Conservation (phyloP, 2,888 invertebrate species). For the Caenorhabditis zanzibari region DNA sequence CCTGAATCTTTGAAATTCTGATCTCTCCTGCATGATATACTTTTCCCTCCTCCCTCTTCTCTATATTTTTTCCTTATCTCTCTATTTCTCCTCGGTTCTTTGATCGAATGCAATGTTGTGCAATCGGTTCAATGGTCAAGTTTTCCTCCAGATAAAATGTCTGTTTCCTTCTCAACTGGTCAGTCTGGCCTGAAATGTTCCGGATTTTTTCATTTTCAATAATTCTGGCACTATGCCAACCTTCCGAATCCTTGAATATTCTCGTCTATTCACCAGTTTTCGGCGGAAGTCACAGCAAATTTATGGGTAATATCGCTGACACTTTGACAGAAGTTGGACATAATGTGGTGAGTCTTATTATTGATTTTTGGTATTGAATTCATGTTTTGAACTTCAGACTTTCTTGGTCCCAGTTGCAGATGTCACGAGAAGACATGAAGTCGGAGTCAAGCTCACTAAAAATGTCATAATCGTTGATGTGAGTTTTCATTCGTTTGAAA, state of each 20-base stretch:
- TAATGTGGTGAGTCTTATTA: conserved; percentile 59
- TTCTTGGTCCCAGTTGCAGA: conserved; percentile 46
- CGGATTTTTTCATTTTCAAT: neutral
- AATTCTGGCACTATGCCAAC: neutral
- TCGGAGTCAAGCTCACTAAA: conserved; percentile 41
- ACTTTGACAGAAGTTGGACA: conserved; percentile 59
- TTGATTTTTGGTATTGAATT: too few relatives aligned
- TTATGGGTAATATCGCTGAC: conserved; percentile 64
- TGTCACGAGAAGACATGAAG: conserved; percentile 11
- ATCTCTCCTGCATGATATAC: neutral
- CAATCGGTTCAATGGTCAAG: conserved; percentile 18
- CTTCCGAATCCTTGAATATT: conserved; percentile 33
- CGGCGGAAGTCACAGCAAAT: conserved; percentile 65
- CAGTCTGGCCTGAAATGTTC: neutral
- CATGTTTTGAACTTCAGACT: too few relatives aligned
- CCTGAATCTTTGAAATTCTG: neutral
- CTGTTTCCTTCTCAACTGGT: neutral
- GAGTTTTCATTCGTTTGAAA: neutral
- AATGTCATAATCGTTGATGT: conserved; percentile 43
- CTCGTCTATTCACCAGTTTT: conserved; percentile 59
- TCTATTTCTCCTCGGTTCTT: conserved; percentile 3
- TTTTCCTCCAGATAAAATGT: conserved; percentile 11
- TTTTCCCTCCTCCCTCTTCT: neutral
- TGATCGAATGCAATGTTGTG: conserved; percentile 30
- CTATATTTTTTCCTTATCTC: conserved; percentile 7